phyloP scores from a whole-genome alignment of 2,797 vertebrate species.

The Megalops cyprinoides region DNA sequence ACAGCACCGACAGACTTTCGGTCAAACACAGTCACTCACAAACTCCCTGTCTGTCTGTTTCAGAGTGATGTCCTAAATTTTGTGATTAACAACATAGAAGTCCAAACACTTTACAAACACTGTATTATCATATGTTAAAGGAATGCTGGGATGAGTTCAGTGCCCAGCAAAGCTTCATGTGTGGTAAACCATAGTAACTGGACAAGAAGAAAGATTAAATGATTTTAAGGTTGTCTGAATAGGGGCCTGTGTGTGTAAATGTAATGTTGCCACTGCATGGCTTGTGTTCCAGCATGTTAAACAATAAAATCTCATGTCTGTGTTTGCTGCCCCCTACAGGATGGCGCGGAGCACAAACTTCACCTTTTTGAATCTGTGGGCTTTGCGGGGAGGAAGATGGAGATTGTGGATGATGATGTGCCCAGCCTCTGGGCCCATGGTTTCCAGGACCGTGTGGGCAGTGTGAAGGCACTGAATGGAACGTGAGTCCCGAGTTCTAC shows the following conservation, averaged over 20 bases:
- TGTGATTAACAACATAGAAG: neutral
- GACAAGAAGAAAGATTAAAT: too few species aligned
- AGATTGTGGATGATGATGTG: constrained; percentile 63
- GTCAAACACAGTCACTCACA: neutral
- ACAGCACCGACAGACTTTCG: too few species aligned
- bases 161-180: too few species aligned
- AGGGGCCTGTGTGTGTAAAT: too few species aligned
- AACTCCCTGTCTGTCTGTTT: neutral
- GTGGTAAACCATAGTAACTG: too few species aligned
- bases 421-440: constrained; percentile 60
- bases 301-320: too few species aligned
- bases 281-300: too few species aligned
- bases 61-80: neutral
- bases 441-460: constrained; percentile 62
- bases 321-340: constrained; percentile 31
- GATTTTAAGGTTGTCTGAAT: too few species aligned
- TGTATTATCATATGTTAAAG: neutral
- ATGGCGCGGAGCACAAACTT: constrained; percentile 76
- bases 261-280: too few species aligned
- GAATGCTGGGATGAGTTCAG: neutral
- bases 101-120: neutral
- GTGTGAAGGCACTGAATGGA: constrained; percentile 70
- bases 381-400: constrained; percentile 63
- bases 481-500: constrained; percentile 62
- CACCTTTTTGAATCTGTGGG: constrained; percentile 63